These are phyloP conservation scores for Drosophila antonietae DNA, from an alignment of 2,888 invertebrate species.

Conservation along the genomic window DNA sequence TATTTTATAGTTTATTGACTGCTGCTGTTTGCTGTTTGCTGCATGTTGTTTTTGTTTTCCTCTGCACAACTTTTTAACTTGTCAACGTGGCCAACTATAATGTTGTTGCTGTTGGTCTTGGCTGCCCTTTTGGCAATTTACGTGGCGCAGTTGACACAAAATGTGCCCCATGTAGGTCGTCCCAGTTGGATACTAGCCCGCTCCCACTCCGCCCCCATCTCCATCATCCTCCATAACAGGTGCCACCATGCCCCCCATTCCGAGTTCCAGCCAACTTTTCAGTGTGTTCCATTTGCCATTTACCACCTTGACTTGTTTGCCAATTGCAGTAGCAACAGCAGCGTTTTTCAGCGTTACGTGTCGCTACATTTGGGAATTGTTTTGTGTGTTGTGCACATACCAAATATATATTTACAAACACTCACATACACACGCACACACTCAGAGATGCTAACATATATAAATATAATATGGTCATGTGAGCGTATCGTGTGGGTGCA, in stretches of 20 bases:
- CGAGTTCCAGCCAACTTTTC: slow-evolving; percentile 4
- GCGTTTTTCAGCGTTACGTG: slow-evolving; percentile 59
- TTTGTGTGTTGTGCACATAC: slow-evolving; percentile 55
- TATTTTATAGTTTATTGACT: slow-evolving; percentile 79
- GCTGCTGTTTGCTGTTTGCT: slow-evolving; percentile 31
- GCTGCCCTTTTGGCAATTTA: slow-evolving; percentile 59
- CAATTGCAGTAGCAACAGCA: slow-evolving; percentile 61
- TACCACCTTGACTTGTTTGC: slow-evolving; percentile 76
- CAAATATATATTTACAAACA: slow-evolving; percentile 32
- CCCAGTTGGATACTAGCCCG: slow-evolving; percentile 50
- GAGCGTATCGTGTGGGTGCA: slow-evolving; percentile 57
- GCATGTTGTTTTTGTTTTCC: slow-evolving; percentile 21
- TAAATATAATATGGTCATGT: slow-evolving; percentile 35
- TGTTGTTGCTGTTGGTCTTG: slow-evolving; percentile 40
- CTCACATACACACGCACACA: slow-evolving; percentile 5
- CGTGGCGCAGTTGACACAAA: slow-evolving; percentile 69
- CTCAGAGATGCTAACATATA: slow-evolving; percentile 5
- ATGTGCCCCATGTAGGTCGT: slow-evolving; percentile 64
- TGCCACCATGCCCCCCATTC: not conserved
- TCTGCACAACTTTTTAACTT: slow-evolving; percentile 26
- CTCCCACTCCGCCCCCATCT: not conserved
- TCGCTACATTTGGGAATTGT: slow-evolving; percentile 75
- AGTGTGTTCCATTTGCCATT: slow-evolving; percentile 58
- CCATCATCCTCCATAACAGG: not conserved
- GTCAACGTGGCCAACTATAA: slow-evolving; percentile 33